Conservation (phyloP, 2,113 vertebrate genomes). For the Planiliza haematocheilus region DNA sequence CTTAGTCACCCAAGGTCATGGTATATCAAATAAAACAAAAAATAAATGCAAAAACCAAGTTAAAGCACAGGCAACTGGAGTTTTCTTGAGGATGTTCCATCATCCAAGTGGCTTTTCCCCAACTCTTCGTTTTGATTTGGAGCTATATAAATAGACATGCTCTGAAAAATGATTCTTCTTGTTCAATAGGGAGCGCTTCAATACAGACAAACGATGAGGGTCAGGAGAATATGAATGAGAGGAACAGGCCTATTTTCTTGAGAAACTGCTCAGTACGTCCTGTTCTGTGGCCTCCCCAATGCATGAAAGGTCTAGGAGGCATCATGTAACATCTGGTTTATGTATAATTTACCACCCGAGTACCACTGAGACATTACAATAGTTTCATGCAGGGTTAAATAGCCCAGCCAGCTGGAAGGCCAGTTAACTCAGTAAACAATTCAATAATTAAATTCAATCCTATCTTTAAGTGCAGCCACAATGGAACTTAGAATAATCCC, state of each 20-base stretch:
- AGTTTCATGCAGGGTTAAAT: neutral
- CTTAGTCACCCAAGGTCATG: too few species aligned
- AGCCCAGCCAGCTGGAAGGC: neutral
- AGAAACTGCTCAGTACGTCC: constrained; percentile 28
- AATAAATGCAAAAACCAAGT: too few species aligned
- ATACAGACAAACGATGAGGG: constrained; percentile 1
- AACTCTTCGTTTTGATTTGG: too few species aligned
- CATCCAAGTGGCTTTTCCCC: too few species aligned
- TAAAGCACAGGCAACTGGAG: too few species aligned
- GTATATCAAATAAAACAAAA: too few species aligned
- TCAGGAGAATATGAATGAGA: constrained; percentile 11
- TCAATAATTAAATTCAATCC: neutral
- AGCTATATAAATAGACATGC: too few species aligned
- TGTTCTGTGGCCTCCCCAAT: constrained; percentile 45
- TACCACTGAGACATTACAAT: neutral
- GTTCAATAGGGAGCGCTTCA: neutral
- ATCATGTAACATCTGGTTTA: constrained; percentile 1
- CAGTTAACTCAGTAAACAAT: neutral
- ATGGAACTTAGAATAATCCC: too few species aligned
- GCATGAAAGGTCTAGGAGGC: neutral
- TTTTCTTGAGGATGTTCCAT: too few species aligned
- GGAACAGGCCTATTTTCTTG: constrained; percentile 26
- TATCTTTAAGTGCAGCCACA: too few species aligned
- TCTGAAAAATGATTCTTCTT: neutral
- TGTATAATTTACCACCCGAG: constrained; percentile 36